A percentile compares a stretch with the other conserved stretches of the same genome.
phyloP scores from a whole-genome alignment of 2,113 vertebrate genomes.

The human region GRCh38 chr20:38045001-38045500 shows the following conservation, averaged over 20 bases:
- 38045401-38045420: conserved; percentile 9
- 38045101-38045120: background rate
- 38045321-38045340: background rate
- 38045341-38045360: background rate
- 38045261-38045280: background rate
- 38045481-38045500: background rate
- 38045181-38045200: background rate
- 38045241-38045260: background rate
- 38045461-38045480: conserved; percentile 1
- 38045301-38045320: background rate
- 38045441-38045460: conserved; percentile 16
- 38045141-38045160: conserved; percentile 30
- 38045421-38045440: conserved; percentile 16
- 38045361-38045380: conserved; percentile 8
- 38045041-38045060: background rate
- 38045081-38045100: background rate
- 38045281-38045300: conserved; percentile 4
- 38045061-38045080: background rate
- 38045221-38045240: background rate
- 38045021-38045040: background rate
- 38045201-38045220: background rate
- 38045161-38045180: conserved; percentile 1
- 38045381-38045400: conserved; percentile 14
- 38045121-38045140: conserved; percentile 31
- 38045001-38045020: background rate